Percentiles rank a stretch among this genome's conserved stretches.
phyloP scores from a whole-genome alignment of 2,888 invertebrate genomes.

The Deroplatys truncata region DNA sequence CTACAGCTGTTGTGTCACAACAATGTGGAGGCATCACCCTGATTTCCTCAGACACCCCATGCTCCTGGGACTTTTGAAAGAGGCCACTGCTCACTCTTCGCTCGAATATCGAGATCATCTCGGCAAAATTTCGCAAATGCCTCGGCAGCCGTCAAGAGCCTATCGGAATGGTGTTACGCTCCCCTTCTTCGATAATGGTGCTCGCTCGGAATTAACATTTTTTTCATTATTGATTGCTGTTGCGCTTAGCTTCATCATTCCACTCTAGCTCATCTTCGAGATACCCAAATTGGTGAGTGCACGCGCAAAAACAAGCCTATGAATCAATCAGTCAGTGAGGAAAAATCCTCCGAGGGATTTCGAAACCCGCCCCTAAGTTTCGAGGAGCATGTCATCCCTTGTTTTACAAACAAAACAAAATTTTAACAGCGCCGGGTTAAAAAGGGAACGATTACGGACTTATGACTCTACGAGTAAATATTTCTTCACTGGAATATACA shows the following conservation, averaged over 20 bases:
- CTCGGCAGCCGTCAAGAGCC: not conserved
- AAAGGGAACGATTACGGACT: not conserved
- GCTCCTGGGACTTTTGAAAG: not conserved
- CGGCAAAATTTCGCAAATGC: not conserved
- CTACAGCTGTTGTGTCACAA: not conserved
- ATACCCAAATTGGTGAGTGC: not conserved
- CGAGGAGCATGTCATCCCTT: not conserved
- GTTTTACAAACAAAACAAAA: not conserved
- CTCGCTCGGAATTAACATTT: not conserved
- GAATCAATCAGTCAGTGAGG: not conserved
- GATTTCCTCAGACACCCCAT: not conserved
- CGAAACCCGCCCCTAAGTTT: not conserved
- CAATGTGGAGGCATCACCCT: not conserved
- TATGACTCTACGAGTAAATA: not conserved
- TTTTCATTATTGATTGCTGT: not conserved
- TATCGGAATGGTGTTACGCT: not conserved
- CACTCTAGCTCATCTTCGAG: not conserved
- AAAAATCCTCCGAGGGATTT: not conserved
- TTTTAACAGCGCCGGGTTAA: not conserved
- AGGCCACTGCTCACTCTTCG: not conserved
- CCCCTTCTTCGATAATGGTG: not conserved
- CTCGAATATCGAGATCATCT: not conserved
- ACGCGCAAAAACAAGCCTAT: not conserved
- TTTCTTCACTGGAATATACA: too few relatives aligned
- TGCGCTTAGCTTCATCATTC: not conserved